phyloP scores from a whole-genome alignment of 2,113 vertebrate species.

The Megaceryle torquata region DNA sequence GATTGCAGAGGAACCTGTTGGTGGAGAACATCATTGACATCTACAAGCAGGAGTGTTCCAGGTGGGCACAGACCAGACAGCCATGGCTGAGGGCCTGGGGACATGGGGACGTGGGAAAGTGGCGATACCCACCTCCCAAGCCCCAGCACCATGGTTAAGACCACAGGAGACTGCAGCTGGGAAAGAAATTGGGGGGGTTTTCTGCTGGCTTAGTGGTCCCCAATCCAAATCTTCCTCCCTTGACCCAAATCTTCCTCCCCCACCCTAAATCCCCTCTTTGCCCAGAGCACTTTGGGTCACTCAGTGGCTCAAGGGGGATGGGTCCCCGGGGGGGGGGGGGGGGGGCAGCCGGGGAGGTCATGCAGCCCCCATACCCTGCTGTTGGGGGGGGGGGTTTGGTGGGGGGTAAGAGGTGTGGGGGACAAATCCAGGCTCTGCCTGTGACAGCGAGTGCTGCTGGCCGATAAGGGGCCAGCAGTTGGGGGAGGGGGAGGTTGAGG shows the following conservation, averaged over 20 bases:
- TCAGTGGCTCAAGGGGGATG: neutral
- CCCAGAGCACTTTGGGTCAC: neutral
- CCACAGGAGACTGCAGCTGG: neutral
- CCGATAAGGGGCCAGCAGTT: neutral
- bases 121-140: rapidly evolving
- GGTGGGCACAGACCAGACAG: neutral
- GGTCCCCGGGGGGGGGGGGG: neutral
- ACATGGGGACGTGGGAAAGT: rapidly evolving
- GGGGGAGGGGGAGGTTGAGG: neutral
- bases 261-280: rapidly evolving
- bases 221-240: neutral
- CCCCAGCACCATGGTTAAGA: rapidly evolving
- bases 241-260: neutral
- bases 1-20: conserved; percentile 92
- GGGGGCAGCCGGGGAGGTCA: neutral
- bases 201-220: neutral
- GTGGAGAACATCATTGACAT: conserved; percentile 98
- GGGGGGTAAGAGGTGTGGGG: neutral
- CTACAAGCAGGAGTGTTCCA: conserved; percentile 89
- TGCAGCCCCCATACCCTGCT: too few species aligned
- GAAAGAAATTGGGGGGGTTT: rapidly evolving
- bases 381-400: rapidly evolving
- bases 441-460: neutral
- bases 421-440: neutral
- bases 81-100: rapidly evolving